These are phyloP conservation scores for Platysteira castanea DNA, from an alignment of 2,113 vertebrate genomes.

Conservation along the genomic window DNA sequence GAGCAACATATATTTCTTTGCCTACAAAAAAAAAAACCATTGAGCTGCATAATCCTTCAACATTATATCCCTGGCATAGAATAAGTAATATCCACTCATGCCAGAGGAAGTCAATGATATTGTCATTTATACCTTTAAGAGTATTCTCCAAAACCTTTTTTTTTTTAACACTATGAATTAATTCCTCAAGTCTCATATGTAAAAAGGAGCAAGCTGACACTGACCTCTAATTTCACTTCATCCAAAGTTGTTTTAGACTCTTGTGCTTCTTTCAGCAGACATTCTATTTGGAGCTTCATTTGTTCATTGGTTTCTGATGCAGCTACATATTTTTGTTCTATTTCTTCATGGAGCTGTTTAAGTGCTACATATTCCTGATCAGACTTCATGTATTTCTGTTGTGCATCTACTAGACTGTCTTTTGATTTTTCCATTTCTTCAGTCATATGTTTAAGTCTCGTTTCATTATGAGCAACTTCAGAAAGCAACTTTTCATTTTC, in stretches of 20 bases:
- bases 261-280: slow-evolving; percentile 37
- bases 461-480: slow-evolving; percentile 49
- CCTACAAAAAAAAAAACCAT: not conserved
- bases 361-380: slow-evolving; percentile 50
- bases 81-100: not conserved
- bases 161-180: not conserved
- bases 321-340: slow-evolving; percentile 24
- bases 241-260: slow-evolving; percentile 28
- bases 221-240: slow-evolving; percentile 62
- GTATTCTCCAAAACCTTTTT: not conserved
- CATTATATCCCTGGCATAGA: not conserved
- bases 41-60: not conserved
- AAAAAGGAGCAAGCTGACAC: not conserved
- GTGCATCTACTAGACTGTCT: slow-evolving; percentile 31
- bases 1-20: not conserved
- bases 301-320: slow-evolving; percentile 50
- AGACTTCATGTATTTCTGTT: slow-evolving; percentile 15
- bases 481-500: slow-evolving; percentile 72
- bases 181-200: not conserved
- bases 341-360: slow-evolving; percentile 43
- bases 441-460: slow-evolving; percentile 53
- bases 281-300: slow-evolving; percentile 52
- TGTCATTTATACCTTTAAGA: not conserved
- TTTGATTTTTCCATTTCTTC: slow-evolving; percentile 51
- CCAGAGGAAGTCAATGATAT: not conserved